Evolutionary conservation across 2,113 vertebrate species (phyloP), one percentile per base, ranked within the genome.

Genomic region (Montifringilla adamsi): DNA sequence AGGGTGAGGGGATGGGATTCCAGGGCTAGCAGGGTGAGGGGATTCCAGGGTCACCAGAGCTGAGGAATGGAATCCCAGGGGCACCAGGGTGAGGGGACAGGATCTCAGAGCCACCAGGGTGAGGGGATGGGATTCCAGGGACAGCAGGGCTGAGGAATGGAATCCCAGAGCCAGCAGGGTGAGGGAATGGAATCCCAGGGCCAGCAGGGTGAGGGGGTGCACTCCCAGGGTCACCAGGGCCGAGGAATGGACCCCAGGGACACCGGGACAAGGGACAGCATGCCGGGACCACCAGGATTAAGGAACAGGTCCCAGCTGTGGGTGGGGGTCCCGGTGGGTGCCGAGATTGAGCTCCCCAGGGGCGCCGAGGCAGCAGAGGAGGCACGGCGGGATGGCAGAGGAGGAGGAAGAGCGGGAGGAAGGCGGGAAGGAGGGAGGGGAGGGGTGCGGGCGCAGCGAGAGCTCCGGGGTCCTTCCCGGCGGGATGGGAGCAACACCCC

Each of bases 261-360:
- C 53, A 13, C 19, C 39, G 35, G 37, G 5, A 5, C 1, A 27
- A 1, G 37, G 55, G 37, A 17, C 7, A 1, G 37, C 20, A 6
- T 15, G 10, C 16, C 2, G 4, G n/a, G n/a, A 44, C 59, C 76
- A 60, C 24, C 82, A 39, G 44, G 24, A 24, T 1, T 8, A 2
- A 3, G 41, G 59, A 30, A 2, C 5, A 8, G 43, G 15, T 11
- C 14, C 31, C 86, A 31, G n/a, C 27, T 17, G 49, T 3, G n/a
- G 30, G 63, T 7, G 33, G 59, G 50, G 47, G 33, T 69, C 27
- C 63, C 1, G 0, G 30, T 8, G 66, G 50, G 46, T 39, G 46
- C 76, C 0, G 7, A 9, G 14, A 10, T 0, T 0, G 2, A n/a
- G 56, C 18, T 84, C 31, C 30, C 6, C 8, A 7, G 44, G 35